Percentiles rank a stretch among this genome's conserved stretches.
Evolutionary conservation across 1,140 invertebrate genomes (phyloP).

Genomic region (Bombus sibiricus): DNA sequence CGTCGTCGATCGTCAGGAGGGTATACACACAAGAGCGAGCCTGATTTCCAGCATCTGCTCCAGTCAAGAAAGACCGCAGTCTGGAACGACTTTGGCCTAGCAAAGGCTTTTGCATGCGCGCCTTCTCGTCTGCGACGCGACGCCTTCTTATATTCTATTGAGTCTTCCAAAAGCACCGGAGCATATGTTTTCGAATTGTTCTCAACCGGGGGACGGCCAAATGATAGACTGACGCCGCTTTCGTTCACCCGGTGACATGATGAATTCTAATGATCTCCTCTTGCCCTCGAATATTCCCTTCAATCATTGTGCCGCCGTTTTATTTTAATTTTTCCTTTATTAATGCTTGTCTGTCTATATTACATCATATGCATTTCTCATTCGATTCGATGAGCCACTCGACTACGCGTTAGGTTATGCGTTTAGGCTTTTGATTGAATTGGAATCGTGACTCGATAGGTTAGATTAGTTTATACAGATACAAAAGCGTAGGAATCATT

Average conservation of each 20-base stretch:
- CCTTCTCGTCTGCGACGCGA: conserved; percentile 36
- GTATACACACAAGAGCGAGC: conserved; percentile 66
- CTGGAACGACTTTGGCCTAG: conserved; percentile 48
- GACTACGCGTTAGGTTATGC: background rate
- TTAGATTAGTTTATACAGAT: background rate
- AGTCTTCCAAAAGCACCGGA: conserved; percentile 32
- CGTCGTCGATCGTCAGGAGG: conserved; percentile 63
- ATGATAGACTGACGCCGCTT: conserved; percentile 37
- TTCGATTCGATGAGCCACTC: background rate
- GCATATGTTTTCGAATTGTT: conserved; percentile 56
- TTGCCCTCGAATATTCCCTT: background rate
- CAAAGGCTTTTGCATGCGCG: conserved; percentile 53
- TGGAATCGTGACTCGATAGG: background rate
- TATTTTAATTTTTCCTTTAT: background rate
- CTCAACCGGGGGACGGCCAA: conserved; percentile 22
- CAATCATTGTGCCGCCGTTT: background rate
- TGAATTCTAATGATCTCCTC: conserved; percentile 43
- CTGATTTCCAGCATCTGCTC: conserved; percentile 79
- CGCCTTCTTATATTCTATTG: conserved; percentile 45
- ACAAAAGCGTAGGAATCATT: background rate
- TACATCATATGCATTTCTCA: too few relatives aligned
- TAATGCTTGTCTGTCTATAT: background rate
- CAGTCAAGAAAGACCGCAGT: conserved; percentile 47
- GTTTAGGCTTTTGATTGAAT: background rate
- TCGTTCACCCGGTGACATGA: conserved; percentile 9